Conservation (phyloP, 2,113 vertebrate genomes). For the Eubucco bourcierii region DNA sequence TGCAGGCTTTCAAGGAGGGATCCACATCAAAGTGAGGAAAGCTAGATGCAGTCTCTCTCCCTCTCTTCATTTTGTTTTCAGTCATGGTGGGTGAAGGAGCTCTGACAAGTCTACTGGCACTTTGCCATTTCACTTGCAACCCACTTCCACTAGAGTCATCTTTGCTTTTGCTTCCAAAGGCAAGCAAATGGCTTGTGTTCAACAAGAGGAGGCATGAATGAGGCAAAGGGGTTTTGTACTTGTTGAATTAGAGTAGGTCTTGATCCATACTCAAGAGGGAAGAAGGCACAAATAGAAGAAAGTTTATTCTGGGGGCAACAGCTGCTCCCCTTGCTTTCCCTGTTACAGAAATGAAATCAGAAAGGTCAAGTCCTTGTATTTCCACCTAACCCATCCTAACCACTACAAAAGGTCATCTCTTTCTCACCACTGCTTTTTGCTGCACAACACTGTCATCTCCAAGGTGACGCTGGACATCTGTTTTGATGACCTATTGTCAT, state of each 20-base stretch:
- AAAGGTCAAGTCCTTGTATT: conserved; percentile 2
- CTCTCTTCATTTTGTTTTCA: not conserved
- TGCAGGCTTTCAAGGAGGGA: not conserved
- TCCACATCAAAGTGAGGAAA: not conserved
- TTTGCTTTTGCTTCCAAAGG: not conserved
- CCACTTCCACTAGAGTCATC: not conserved
- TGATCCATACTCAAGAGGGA: not conserved
- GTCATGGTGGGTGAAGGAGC: not conserved
- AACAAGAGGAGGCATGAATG: not conserved
- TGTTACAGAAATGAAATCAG: not conserved
- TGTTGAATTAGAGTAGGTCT: not conserved
- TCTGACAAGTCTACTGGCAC: not conserved
- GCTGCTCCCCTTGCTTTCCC: not conserved
- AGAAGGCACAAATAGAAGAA: not conserved
- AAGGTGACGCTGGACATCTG: not conserved
- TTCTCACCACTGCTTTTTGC: not conserved
- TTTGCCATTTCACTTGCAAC: not conserved
- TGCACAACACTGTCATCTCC: not conserved
- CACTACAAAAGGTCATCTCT: not conserved
- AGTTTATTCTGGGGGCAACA: conserved; percentile 3
- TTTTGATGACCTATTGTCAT: not conserved
- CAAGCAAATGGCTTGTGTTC: not conserved
- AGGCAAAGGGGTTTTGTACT: not conserved
- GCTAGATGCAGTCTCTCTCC: not conserved
- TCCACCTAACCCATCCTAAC: not conserved